Evolutionary conservation across 2,888 invertebrate species (phyloP).

Genomic region (Seira musarum): DNA sequence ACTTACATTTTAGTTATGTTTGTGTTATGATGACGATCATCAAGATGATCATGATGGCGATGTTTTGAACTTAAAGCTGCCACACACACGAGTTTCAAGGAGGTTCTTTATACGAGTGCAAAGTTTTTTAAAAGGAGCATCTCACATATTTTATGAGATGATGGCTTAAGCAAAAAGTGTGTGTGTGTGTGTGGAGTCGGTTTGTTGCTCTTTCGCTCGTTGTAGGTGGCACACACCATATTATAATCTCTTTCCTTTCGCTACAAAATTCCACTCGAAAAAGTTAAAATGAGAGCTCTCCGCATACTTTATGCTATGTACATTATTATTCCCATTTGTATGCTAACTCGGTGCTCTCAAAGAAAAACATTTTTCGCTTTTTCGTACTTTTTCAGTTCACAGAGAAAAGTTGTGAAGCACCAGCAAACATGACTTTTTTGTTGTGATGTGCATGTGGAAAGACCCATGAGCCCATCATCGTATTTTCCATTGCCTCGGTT

Average conservation of each 20-base stretch:
- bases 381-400: conserved; percentile 17
- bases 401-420: conserved; percentile 14
- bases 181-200: conserved; percentile 25
- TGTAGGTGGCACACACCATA: conserved; percentile 54
- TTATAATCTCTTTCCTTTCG: conserved; percentile 45
- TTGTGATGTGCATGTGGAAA: conserved; percentile 50
- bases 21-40: conserved; percentile 36
- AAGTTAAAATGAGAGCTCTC: conserved; percentile 15
- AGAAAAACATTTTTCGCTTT: conserved; percentile 20
- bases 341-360: conserved; percentile 52
- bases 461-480: conserved; percentile 43
- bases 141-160: conserved; percentile 31
- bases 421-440: conserved; percentile 44
- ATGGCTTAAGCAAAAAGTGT: conserved; percentile 17
- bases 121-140: conserved; percentile 22
- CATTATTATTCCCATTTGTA: conserved; percentile 62
- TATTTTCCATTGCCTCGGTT: conserved; percentile 34
- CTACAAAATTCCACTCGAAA: conserved; percentile 16
- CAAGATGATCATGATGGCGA: conserved; percentile 29
- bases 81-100: conserved; percentile 23
- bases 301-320: conserved; percentile 39
- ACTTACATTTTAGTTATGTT: conserved; percentile 37
- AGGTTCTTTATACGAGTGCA: conserved; percentile 23
- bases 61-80: conserved; percentile 28
- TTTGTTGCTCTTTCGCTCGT: conserved; percentile 46